Conservation (phyloP, 1,140 invertebrate genomes). For the Laupala kohalensis region DNA sequence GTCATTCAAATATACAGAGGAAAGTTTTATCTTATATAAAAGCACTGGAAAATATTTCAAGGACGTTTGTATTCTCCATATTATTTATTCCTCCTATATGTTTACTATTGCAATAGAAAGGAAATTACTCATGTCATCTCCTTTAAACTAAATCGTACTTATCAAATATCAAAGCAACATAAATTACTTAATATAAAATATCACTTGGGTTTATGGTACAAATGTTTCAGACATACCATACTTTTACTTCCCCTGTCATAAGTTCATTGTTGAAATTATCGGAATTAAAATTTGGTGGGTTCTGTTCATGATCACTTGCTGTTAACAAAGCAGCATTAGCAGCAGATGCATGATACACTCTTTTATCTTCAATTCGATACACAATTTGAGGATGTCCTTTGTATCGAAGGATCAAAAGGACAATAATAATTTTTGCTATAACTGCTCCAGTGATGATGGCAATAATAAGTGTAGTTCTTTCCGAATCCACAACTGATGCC, state of each 20-base stretch:
- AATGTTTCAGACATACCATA: neutral
- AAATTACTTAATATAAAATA: too few species aligned
- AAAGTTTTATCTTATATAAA: too few species aligned
- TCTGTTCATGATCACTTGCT: neutral
- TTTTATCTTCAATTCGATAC: neutral
- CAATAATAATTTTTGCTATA: neutral
- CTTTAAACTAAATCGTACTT: too few species aligned
- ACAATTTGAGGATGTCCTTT: neutral
- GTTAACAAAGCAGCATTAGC: neutral
- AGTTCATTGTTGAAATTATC: neutral
- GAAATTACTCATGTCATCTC: too few species aligned
- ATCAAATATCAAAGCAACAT: too few species aligned
- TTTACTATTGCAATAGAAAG: too few species aligned
- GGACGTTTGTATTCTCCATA: too few species aligned
- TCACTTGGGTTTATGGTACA: too few species aligned
- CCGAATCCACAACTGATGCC: neutral
- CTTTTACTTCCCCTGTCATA: neutral
- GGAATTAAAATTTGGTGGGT: neutral
- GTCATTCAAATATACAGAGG: too few species aligned
- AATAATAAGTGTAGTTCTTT: neutral
- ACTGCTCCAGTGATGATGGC: neutral
- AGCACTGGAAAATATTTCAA: too few species aligned
- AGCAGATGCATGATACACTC: neutral
- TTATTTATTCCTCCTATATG: too few species aligned
- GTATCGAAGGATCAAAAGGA: neutral